phyloP scores from a whole-genome alignment of 2,888 invertebrate genomes.

The Alcis repandata region DNA sequence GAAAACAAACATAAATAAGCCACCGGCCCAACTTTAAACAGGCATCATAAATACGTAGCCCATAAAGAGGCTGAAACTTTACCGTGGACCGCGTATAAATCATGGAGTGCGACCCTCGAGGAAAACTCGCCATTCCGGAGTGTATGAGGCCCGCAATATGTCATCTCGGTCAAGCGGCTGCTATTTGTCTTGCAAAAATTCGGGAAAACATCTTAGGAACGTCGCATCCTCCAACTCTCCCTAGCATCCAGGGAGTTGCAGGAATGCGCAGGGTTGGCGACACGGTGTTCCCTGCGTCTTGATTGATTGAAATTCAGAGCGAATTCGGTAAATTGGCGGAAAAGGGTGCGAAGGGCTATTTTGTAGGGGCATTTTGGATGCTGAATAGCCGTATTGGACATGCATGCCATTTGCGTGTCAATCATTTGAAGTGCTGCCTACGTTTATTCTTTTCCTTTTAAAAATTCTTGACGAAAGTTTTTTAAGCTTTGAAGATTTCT shows the following conservation, averaged over 20 bases:
- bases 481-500: too few species aligned
- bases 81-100: slow-evolving; percentile 61
- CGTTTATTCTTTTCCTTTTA: neutral
- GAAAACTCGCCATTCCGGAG: slow-evolving; percentile 67
- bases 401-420: slow-evolving; percentile 26
- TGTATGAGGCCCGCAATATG: slow-evolving; percentile 79
- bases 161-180: slow-evolving; percentile 79
- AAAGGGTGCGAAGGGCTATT: slow-evolving; percentile 39
- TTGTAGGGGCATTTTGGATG: slow-evolving; percentile 14
- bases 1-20: slow-evolving; percentile 59
- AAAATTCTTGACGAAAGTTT: neutral
- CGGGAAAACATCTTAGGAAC: slow-evolving; percentile 75
- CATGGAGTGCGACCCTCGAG: slow-evolving; percentile 52
- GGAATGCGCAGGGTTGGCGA: slow-evolving; percentile 61
- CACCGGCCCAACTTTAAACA: slow-evolving; percentile 65
- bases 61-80: slow-evolving; percentile 69
- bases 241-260: neutral
- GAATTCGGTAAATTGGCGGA: slow-evolving; percentile 33
- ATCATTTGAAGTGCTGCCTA: neutral
- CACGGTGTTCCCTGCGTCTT: slow-evolving; percentile 30
- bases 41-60: slow-evolving; percentile 70
- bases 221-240: slow-evolving; percentile 55
- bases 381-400: slow-evolving; percentile 22
- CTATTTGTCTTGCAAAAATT: slow-evolving; percentile 85
- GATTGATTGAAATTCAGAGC: slow-evolving; percentile 47